A percentile compares a stretch with the other conserved stretches of the same genome.
Evolutionary conservation across 2,797 vertebrate genomes (phyloP).

Genomic region (Artibeus lituratus): DNA sequence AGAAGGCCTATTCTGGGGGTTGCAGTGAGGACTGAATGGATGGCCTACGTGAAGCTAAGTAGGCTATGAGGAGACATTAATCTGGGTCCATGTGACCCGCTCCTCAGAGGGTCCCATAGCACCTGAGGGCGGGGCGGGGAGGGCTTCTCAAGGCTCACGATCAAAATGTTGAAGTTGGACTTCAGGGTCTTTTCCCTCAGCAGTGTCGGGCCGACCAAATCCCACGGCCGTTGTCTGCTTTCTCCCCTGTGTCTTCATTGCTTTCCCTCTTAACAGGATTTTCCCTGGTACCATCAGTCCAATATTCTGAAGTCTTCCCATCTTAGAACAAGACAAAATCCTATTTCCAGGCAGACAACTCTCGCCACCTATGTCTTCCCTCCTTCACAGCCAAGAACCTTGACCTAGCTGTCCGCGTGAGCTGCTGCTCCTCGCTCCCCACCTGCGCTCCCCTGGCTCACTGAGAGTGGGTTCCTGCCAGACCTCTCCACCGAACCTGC

Average conservation of each 20-base stretch:
- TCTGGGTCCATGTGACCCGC: neutral
- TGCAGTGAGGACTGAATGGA: neutral
- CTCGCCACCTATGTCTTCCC: neutral
- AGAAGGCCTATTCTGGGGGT: neutral
- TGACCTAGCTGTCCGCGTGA: accelerated
- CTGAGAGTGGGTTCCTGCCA: neutral
- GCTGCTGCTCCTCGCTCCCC: neutral
- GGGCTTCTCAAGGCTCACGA: neutral
- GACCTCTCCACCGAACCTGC: neutral
- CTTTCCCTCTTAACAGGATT: neutral
- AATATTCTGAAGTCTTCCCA: neutral
- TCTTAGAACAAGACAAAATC: neutral
- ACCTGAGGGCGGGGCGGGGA: too few species aligned
- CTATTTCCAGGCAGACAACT: neutral
- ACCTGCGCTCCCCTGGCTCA: neutral
- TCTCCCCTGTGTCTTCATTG: neutral
- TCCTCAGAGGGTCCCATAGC: neutral
- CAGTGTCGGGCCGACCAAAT: neutral
- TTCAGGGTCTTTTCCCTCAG: neutral
- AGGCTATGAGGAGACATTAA: neutral
- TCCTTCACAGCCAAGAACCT: neutral
- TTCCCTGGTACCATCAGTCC: neutral
- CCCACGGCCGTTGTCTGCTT: neutral
- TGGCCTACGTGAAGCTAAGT: neutral
- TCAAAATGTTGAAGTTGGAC: neutral